A percentile compares a stretch with the other conserved stretches of the same genome.
These are phyloP conservation scores for Podocnemis expansa DNA, from an alignment of 2,113 vertebrate species.

Conservation along the genomic window DNA sequence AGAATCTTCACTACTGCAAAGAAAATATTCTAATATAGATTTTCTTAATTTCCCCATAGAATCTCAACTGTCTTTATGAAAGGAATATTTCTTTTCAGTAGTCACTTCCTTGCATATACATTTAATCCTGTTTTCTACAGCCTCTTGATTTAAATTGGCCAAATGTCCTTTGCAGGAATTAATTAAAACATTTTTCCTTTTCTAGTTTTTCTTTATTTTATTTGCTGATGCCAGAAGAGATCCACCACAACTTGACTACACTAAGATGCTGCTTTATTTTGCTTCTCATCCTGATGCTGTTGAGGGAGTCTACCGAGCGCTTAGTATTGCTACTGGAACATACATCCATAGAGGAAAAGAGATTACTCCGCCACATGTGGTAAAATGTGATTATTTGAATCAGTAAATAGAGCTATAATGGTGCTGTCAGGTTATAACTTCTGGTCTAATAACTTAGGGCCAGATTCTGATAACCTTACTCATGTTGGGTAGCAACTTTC, in stretches of 20 bases:
- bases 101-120: not conserved
- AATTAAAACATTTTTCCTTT: slow-evolving; percentile 9
- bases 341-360: slow-evolving; percentile 54
- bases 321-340: slow-evolving; percentile 81
- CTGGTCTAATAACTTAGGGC: not conserved
- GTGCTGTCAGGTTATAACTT: not conserved
- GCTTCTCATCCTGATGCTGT: slow-evolving; percentile 80
- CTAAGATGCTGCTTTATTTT: slow-evolving; percentile 88
- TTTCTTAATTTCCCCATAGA: slow-evolving; percentile 3
- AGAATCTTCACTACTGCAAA: not conserved
- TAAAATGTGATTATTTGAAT: slow-evolving; percentile 29
- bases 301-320: slow-evolving; percentile 87
- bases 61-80: not conserved
- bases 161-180: not conserved
- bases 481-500: not conserved
- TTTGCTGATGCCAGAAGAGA: slow-evolving; percentile 80
- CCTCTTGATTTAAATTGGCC: not conserved
- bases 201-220: slow-evolving; percentile 89
- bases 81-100: not conserved
- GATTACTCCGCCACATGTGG: not conserved
- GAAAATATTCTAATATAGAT: not conserved
- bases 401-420: not conserved
- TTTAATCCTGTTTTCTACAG: not conserved
- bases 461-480: not conserved
- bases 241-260: slow-evolving; percentile 81